phyloP scores from a whole-genome alignment of 2,113 vertebrate genomes.

The Pelodiscus sinensis region DNA sequence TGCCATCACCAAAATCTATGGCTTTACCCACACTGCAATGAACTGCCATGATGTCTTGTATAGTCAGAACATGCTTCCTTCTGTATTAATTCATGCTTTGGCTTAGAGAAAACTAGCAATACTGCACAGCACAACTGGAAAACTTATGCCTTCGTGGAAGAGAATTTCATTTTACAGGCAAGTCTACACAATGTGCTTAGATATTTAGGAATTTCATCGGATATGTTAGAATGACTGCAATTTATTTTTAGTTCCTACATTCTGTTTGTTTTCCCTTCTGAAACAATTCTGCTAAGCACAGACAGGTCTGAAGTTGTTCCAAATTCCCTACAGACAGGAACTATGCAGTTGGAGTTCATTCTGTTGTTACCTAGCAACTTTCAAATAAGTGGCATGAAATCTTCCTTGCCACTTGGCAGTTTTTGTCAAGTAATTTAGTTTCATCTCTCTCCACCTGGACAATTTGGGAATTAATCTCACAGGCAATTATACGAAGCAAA shows the following conservation, averaged over 20 bases:
- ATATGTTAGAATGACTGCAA: neutral
- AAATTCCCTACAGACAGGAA: neutral
- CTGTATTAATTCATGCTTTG: neutral
- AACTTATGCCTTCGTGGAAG: neutral
- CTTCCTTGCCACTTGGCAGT: neutral
- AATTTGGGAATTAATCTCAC: constrained; percentile 4
- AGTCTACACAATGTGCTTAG: neutral
- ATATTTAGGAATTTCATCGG: neutral
- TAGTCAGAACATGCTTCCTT: neutral
- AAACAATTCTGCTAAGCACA: neutral
- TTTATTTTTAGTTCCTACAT: neutral
- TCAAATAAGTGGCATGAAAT: neutral
- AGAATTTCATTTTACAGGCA: neutral
- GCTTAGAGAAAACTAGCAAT: neutral
- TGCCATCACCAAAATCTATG: neutral
- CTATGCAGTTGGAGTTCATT: neutral
- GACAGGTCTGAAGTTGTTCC: neutral
- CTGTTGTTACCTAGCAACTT: constrained; percentile 1
- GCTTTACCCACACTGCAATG: neutral
- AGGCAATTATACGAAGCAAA: neutral
- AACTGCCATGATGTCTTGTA: neutral
- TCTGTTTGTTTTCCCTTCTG: neutral
- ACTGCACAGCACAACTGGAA: neutral
- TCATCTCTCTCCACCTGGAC: neutral
- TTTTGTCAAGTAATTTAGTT: constrained; percentile 27